Evolutionary conservation across 2,113 vertebrate genomes (phyloP), one percentile per base, ranked within the genome.

Genomic region (Ammospiza caudacuta): DNA sequence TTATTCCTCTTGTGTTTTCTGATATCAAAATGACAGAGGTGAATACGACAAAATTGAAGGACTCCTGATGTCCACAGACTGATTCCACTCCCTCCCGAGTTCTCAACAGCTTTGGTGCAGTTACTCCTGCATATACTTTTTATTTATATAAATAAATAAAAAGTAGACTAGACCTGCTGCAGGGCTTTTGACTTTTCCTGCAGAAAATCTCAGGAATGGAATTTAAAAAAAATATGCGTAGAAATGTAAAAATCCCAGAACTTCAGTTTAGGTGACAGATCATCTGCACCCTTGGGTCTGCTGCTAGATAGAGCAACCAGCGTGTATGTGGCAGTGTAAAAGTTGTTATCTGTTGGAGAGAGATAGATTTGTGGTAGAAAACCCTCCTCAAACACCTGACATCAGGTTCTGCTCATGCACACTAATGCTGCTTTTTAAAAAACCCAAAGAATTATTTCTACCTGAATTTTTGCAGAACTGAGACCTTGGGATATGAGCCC

Each of bases 71-170:
- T 49, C 29, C 25, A n/a, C 0, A 37, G 29, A 28, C 9, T 80
- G 58, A 86, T 44, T 21, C 13, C 6, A 27, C 5, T 73, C 24
- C 6, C 31, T 77, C 31, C 52, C 57, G 17, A 54, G 37, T 61
- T 82, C 22, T n/a, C 10, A 20, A 6, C 22, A 29, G 24, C n/a
- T 82, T 69, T 16, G 0, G 0, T 73, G 46, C 4, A 3, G 2
- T 49, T 69, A 24, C 22, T 85, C 29, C 41, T 80, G 41, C 41
- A 41, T 15, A 41, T 41, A 15, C 13, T 15, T 41, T 41, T 41
- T 41, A 54, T 80, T 69, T 80, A 58, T 74, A 37, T 70, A 6
- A n/a, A 44, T 31, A 61, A 89, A 84, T 41, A 72, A 35, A 17
- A 79, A 79, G 20, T 9, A n/a, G 47, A 69, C 9, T 13, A 68